Evolutionary conservation across 2,113 vertebrate genomes (phyloP).

Genomic region (Cranoglanis bouderius): DNA sequence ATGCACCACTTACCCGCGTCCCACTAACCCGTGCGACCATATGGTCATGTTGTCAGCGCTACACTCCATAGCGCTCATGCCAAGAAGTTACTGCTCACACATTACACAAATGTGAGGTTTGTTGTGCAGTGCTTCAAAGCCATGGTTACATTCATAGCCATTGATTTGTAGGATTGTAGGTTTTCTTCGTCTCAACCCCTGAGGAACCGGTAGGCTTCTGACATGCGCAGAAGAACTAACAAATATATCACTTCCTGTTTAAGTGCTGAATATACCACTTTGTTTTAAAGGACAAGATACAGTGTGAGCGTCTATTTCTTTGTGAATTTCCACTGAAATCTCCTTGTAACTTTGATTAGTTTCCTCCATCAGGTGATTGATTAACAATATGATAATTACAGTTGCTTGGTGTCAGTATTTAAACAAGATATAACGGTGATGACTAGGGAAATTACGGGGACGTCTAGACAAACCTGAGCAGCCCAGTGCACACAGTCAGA

Average conservation of each 20-base stretch:
- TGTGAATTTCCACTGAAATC: neutral
- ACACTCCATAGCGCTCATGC: neutral
- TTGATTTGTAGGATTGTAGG: neutral
- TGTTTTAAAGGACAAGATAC: neutral
- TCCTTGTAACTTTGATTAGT: conserved; percentile 1
- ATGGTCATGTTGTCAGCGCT: conserved; percentile 40
- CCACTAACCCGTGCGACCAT: conserved; percentile 37
- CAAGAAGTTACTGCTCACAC: neutral
- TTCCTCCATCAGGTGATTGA: neutral
- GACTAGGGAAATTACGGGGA: neutral
- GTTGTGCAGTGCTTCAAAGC: neutral
- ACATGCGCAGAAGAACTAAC: neutral
- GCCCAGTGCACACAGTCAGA: neutral
- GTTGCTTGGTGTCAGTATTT: neutral
- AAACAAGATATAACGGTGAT: neutral
- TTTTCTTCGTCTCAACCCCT: neutral
- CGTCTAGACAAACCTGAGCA: neutral
- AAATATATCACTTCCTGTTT: neutral
- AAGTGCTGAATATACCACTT: neutral
- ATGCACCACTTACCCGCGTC: conserved; percentile 25
- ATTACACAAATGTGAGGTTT: conserved; percentile 6
- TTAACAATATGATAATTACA: conserved; percentile 10
- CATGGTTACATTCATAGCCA: neutral
- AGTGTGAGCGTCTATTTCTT: neutral
- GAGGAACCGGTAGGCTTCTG: neutral